Conservation (phyloP, 2,797 vertebrate genomes). For the Pseudochromis fuscus region DNA sequence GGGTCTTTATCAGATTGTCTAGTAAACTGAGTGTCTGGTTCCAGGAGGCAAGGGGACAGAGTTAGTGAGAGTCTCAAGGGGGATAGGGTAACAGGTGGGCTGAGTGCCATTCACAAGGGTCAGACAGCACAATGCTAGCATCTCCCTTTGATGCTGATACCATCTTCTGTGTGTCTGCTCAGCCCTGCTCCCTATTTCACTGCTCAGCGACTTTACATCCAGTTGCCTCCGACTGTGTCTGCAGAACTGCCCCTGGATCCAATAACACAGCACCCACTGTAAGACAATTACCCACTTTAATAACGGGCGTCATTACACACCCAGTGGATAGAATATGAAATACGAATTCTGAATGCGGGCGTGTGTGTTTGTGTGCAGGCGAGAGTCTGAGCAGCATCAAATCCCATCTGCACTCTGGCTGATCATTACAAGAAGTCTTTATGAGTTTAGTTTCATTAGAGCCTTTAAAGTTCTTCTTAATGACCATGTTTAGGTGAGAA, state of each 20-base stretch:
- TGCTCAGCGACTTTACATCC: conserved; percentile 84
- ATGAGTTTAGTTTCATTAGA: conserved; percentile 73
- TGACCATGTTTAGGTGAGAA: conserved; percentile 63
- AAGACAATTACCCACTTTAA: conserved; percentile 84
- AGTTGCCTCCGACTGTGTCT: conserved; percentile 73
- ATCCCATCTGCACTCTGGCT: conserved; percentile 70
- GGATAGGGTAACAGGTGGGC: conserved; percentile 81
- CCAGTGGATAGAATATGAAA: conserved; percentile 79
- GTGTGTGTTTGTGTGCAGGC: conserved; percentile 37
- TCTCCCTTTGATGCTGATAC: conserved; percentile 81
- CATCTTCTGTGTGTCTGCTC: conserved; percentile 76
- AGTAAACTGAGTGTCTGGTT: conserved; percentile 67
- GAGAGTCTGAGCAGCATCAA: conserved; percentile 50
- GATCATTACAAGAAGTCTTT: conserved; percentile 71
- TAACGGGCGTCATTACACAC: conserved; percentile 80
- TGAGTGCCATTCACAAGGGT: conserved; percentile 74
- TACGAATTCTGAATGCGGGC: conserved; percentile 59
- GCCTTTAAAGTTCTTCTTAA: conserved; percentile 64
- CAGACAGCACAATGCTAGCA: conserved; percentile 72
- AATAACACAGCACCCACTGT: conserved; percentile 77
- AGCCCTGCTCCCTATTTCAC: conserved; percentile 79
- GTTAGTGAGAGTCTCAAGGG: conserved; percentile 67
- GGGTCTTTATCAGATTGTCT: conserved; percentile 54
- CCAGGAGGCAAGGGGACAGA: conserved; percentile 64
- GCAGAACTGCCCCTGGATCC: conserved; percentile 76